Evolutionary conservation across 2,113 vertebrate genomes (phyloP).

Genomic region (Zapus hudsonius): DNA sequence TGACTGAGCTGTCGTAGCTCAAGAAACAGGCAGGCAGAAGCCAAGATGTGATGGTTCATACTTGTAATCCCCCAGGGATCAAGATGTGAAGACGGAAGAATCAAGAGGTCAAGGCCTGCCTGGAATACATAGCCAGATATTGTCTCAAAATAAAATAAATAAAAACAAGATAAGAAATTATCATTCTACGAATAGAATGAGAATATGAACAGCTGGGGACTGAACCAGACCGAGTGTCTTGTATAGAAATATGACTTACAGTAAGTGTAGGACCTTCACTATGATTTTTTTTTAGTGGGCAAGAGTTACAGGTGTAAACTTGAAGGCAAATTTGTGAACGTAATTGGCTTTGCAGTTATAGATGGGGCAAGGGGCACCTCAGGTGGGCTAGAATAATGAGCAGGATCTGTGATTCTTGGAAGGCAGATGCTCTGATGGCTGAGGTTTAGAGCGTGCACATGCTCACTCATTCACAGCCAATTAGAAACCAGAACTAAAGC

Average conservation of each 20-base stretch:
- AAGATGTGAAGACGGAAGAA: not conserved
- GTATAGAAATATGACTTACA: not conserved
- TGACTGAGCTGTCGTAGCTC: not conserved
- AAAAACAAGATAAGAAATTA: not conserved
- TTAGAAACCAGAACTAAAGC: slow-evolving; percentile 54
- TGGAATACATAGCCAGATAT: not conserved
- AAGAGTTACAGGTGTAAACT: not conserved
- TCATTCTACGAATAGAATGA: not conserved
- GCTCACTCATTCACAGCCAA: slow-evolving; percentile 27
- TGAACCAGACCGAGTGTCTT: not conserved
- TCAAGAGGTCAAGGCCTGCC: not conserved
- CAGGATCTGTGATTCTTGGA: slow-evolving; percentile 27
- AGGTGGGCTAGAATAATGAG: not conserved
- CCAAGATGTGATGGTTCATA: not conserved
- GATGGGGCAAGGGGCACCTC: not conserved
- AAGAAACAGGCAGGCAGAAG: not conserved
- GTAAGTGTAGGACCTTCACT: not conserved
- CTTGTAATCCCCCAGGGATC: not conserved
- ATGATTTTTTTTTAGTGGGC: not conserved
- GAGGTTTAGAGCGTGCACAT: slow-evolving; percentile 43
- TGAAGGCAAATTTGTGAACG: slow-evolving; percentile 11
- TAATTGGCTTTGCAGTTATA: slow-evolving; percentile 49
- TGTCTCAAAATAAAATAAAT: not conserved
- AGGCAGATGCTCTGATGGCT: not conserved
- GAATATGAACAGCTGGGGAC: not conserved